Percentiles rank a stretch among this genome's conserved stretches.
Conservation (phyloP, 1,140 invertebrate species). For the Atopsyche davidsoni region DNA sequence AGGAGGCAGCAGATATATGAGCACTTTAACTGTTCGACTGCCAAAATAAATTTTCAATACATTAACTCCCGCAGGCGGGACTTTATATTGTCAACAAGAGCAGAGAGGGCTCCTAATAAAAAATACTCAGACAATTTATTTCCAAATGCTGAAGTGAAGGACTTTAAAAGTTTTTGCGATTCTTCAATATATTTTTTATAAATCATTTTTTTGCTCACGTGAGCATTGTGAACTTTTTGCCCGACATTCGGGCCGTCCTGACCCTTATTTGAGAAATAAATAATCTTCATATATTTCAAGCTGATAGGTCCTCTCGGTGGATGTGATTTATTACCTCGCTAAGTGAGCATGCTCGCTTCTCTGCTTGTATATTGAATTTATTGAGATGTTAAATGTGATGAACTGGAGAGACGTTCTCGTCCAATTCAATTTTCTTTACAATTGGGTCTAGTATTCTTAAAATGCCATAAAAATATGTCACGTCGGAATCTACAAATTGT, state of each 20-base stretch:
- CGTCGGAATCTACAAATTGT: too few species aligned
- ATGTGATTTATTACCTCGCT: too few species aligned
- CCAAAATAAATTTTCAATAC: conserved; percentile 26
- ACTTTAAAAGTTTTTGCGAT: conserved; percentile 13
- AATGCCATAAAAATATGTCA: too few species aligned
- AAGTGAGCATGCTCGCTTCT: too few species aligned
- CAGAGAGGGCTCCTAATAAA: conserved; percentile 12
- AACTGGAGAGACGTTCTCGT: too few species aligned
- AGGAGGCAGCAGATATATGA: too few species aligned
- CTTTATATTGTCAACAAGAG: conserved; percentile 28
- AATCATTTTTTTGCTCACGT: conserved; percentile 12
- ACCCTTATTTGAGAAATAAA: conserved; percentile 8
- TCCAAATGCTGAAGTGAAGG: conserved; percentile 3
- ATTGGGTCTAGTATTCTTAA: too few species aligned
- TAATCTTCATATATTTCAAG: conserved; percentile 5
- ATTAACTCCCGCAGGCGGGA: conserved; percentile 23
- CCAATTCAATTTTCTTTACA: too few species aligned
- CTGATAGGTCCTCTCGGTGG: too few species aligned
- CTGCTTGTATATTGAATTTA: too few species aligned
- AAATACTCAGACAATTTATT: conserved; percentile 6
- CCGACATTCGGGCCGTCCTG: conserved; percentile 5
- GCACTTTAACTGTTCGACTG: conserved; percentile 24
- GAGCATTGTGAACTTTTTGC: conserved; percentile 11
- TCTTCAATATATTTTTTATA: conserved; percentile 14
- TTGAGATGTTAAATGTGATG: too few species aligned